These are phyloP conservation scores for Caenorhabditis inopinata DNA, from an alignment of 1,140 invertebrate genomes.

Conservation along the genomic window DNA sequence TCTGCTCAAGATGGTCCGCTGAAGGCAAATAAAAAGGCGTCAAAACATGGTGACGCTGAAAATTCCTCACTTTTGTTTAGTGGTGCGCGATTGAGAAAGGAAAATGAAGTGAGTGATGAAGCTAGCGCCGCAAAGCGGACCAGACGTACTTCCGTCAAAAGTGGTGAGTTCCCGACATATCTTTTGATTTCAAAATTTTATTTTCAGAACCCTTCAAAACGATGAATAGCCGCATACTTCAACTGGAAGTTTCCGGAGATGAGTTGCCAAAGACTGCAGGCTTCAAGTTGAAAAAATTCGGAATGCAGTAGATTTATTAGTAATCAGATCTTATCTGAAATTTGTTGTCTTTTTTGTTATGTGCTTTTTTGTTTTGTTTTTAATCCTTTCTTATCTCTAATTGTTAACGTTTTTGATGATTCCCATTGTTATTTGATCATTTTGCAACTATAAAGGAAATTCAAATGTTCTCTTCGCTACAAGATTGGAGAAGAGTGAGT, in stretches of 20 bases:
- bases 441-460: too few species aligned
- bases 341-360: too few species aligned
- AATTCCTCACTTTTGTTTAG: neutral
- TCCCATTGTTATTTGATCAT: too few species aligned
- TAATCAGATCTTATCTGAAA: too few species aligned
- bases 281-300: constrained; percentile 35
- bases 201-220: neutral
- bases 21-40: neutral
- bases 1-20: neutral
- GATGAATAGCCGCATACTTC: neutral
- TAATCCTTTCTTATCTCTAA: too few species aligned
- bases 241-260: neutral
- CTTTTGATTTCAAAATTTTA: too few species aligned
- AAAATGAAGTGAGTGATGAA: neutral
- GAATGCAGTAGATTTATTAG: constrained; percentile 31
- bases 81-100: neutral
- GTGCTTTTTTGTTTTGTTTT: too few species aligned
- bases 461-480: too few species aligned
- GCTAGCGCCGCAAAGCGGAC: neutral
- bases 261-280: neutral
- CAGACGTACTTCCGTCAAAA: neutral
- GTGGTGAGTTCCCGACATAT: neutral
- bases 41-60: neutral
- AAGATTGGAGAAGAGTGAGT: too few species aligned
- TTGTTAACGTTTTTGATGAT: too few species aligned